These are phyloP conservation scores for Podocnemis expansa DNA, from an alignment of 2,113 vertebrate species.

Conservation along the genomic window DNA sequence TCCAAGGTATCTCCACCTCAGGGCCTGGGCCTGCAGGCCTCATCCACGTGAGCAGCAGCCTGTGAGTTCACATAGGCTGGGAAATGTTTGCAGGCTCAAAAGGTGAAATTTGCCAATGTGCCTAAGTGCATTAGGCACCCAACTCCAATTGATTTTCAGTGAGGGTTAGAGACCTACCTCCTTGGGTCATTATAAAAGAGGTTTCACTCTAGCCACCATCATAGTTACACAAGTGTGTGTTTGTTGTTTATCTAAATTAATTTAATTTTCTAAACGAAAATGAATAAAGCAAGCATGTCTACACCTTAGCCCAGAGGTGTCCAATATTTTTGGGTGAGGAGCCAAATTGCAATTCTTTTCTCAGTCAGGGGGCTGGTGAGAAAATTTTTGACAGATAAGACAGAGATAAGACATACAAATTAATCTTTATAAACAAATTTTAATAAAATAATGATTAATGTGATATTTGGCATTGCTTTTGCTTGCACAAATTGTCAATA, in stretches of 20 bases:
- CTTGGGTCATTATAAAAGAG: neutral
- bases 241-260: neutral
- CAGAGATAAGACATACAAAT: no score
- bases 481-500: no score
- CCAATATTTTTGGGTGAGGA: no score
- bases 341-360: no score
- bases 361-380: no score
- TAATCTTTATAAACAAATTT: no score
- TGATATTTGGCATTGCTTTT: no score
- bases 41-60: neutral
- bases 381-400: no score
- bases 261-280: neutral
- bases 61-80: neutral
- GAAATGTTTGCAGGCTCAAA: neutral
- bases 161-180: neutral
- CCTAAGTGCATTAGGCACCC: neutral
- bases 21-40: neutral
- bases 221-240: neutral
- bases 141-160: neutral
- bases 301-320: neutral
- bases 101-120: neutral
- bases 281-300: neutral
- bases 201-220: neutral
- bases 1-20: neutral
- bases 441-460: no score